Evolutionary conservation across 2,888 invertebrate species (phyloP), one percentile per base, ranked within the genome.

Genomic region (Carabus problematicus): DNA sequence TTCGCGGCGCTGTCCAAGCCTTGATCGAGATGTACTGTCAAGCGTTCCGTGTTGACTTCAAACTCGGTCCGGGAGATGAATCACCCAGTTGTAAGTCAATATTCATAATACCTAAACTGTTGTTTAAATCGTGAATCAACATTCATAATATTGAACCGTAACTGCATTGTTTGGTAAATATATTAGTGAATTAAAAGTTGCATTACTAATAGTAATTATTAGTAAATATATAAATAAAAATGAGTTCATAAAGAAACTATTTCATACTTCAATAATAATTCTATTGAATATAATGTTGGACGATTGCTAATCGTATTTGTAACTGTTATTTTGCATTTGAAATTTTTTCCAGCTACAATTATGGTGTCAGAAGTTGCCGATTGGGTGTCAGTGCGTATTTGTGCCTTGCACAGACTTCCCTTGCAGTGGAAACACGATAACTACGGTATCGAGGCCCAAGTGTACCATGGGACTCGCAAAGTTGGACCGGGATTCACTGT

Each of bases 401-500:
- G 93, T 72, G 92, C 92, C 40, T 84, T 95, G 1, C 94, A 95
- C 81, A 86, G 94, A 70, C 84, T 94, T 12, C 89, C 90, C 4
- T 84, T 85, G 0, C 86, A 89, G 67, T 95, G 95, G 94, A 88
- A 86, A 72, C 92, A 92, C 80, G 93, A 94, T 75, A 92, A 94
- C 77, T 97, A 93, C 78, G 86, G 91, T 72, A 87, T 97, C 69
- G 90, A 91, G 64, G 93, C 92, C 16, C 94, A 95, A 80, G 87
- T 97, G 71, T 95, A 91, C 80, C 92, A 97, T 81, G 97, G 97
- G 8, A 94, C 94, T 0, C 85, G 92, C 40, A 90, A 92, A 39
- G 86, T 93, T 70, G 89, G 91, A 8, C n/a, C 55, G 11, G 43
- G 56, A 16, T 69, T 42, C 11, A 55, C 69, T 19, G 55, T 61